phyloP scores from a whole-genome alignment of 2,113 vertebrate genomes.

The Nesoenas mayeri region DNA sequence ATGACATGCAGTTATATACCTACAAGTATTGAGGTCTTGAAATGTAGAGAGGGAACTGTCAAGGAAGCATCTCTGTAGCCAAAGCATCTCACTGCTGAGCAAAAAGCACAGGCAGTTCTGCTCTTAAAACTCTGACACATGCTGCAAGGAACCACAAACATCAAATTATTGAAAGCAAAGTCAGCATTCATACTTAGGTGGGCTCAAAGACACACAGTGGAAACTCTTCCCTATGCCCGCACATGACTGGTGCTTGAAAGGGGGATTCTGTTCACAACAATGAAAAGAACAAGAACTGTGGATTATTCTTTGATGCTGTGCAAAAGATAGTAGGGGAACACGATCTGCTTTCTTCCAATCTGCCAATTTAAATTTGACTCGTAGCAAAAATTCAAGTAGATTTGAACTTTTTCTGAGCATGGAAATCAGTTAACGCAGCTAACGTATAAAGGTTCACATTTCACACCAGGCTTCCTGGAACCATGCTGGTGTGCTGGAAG shows the following conservation, averaged over 20 bases:
- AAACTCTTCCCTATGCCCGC: not conserved
- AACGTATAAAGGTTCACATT: not conserved
- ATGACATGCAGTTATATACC: not conserved
- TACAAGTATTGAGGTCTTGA: not conserved
- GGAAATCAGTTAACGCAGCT: not conserved
- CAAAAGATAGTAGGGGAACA: not conserved
- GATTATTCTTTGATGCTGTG: not conserved
- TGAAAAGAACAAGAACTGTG: not conserved
- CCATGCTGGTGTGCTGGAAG: fast-evolving
- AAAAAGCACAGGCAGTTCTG: not conserved
- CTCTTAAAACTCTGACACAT: not conserved
- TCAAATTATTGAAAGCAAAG: not conserved
- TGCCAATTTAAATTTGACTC: not conserved
- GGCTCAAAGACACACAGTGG: not conserved
- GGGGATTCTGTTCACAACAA: not conserved
- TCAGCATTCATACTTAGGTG: fast-evolving
- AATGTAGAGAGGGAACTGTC: not conserved
- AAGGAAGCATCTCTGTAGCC: not conserved
- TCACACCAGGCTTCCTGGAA: not conserved
- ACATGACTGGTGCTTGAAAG: fast-evolving
- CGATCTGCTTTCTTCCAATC: not conserved
- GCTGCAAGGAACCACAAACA: not conserved
- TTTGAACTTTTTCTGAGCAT: not conserved
- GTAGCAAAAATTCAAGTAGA: not conserved
- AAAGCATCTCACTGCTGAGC: not conserved